Conservation (phyloP, 2,113 vertebrate species). For the Lynx canadensis region DNA sequence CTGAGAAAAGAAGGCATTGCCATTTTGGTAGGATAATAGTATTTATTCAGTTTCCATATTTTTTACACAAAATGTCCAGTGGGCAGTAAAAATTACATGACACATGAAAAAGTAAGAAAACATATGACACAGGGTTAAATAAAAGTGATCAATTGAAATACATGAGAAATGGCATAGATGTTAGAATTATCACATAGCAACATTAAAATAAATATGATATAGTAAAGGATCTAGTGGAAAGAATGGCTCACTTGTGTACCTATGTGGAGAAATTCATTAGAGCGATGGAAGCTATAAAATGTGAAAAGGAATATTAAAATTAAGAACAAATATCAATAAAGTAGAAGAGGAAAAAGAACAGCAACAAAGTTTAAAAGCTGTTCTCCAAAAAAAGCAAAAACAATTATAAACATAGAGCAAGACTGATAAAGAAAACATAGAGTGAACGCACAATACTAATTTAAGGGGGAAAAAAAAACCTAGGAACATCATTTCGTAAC, state of each 20-base stretch:
- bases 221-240: not conserved
- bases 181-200: not conserved
- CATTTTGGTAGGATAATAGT: not conserved
- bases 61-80: not conserved
- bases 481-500: not conserved
- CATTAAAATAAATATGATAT: not conserved
- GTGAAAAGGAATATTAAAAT: not conserved
- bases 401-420: not conserved
- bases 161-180: not conserved
- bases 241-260: not conserved
- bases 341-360: not conserved
- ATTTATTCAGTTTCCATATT: not conserved
- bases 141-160: not conserved
- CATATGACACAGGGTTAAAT: not conserved
- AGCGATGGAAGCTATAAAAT: not conserved
- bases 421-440: not conserved
- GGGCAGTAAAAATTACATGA: not conserved
- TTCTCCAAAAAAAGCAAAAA: not conserved
- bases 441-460: not conserved
- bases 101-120: not conserved
- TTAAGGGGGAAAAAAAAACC: not conserved
- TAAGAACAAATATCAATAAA: not conserved
- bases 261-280: not conserved
- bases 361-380: not conserved
- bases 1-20: not conserved